phyloP scores from a whole-genome alignment of 2,797 vertebrate genomes.

The Acrossocheilus fasciatus region DNA sequence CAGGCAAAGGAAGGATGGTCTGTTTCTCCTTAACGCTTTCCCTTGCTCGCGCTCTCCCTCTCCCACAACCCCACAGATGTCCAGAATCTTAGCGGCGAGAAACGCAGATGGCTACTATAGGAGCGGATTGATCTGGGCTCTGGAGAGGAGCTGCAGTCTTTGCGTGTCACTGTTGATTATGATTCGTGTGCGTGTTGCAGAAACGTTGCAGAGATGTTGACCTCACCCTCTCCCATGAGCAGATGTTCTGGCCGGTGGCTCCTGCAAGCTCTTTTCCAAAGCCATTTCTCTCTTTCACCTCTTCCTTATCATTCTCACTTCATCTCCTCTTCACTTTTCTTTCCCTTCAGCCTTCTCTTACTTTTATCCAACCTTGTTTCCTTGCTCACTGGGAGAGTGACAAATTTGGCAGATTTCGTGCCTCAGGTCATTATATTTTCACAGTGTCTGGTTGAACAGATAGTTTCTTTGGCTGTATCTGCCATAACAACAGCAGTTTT shows the following conservation, averaged over 20 bases:
- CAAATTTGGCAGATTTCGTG: constrained; percentile 10
- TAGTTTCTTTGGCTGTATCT: constrained; percentile 1
- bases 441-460: constrained; percentile 8
- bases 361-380: constrained; percentile 35
- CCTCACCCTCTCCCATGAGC: constrained; percentile 52
- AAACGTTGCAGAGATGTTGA: constrained; percentile 57
- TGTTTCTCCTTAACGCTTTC: constrained; percentile 43
- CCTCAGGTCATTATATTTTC: constrained; percentile 11
- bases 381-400: constrained; percentile 16
- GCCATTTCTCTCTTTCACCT: constrained; percentile 29
- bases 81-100: constrained; percentile 51
- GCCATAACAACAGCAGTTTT: constrained; percentile 5
- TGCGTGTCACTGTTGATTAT: constrained; percentile 62
- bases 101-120: constrained; percentile 80
- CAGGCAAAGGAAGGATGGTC: constrained; percentile 44
- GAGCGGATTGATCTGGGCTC: constrained; percentile 74
- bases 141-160: constrained; percentile 63
- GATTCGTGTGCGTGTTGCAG: constrained; percentile 54
- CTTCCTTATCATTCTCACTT: constrained; percentile 36
- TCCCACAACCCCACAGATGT: constrained; percentile 61
- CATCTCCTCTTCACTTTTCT: constrained; percentile 20
- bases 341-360: constrained; percentile 32
- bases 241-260: constrained; percentile 48
- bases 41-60: constrained; percentile 26
- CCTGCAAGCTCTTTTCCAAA: constrained; percentile 35